phyloP scores from a whole-genome alignment of 2,888 invertebrate species.

The Parapristionchus giblindavisi region DNA sequence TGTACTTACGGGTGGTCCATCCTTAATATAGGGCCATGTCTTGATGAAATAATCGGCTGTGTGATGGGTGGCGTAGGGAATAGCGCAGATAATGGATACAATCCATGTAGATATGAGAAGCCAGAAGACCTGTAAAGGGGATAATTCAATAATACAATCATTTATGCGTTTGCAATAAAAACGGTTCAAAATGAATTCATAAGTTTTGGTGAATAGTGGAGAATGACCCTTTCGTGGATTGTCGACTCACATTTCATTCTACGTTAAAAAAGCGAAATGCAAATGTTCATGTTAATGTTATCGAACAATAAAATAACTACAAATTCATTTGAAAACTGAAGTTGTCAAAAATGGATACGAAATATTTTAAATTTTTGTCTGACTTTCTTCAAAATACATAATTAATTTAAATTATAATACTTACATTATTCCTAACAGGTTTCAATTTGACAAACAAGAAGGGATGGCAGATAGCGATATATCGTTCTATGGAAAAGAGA shows the following conservation, averaged over 20 bases:
- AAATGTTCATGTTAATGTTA: too few species aligned
- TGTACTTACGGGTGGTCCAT: constrained; percentile 45
- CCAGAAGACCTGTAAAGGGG: constrained; percentile 10
- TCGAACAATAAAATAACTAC: too few species aligned
- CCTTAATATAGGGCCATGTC: constrained; percentile 52
- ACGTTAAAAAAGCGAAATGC: too few species aligned
- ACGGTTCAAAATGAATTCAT: too few species aligned
- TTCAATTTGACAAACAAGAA: constrained; percentile 49
- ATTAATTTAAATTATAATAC: not conserved
- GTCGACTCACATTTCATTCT: too few species aligned
- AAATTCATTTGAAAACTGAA: not conserved
- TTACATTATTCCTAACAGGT: constrained; percentile 47
- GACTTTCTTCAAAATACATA: too few species aligned
- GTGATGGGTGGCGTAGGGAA: constrained; percentile 55
- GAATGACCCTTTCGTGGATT: too few species aligned
- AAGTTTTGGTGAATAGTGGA: too few species aligned
- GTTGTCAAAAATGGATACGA: not conserved
- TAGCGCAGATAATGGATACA: constrained; percentile 52
- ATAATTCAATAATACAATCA: too few species aligned
- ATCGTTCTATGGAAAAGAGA: constrained; percentile 58
- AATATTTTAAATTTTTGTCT: too few species aligned
- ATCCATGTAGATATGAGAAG: constrained; percentile 50
- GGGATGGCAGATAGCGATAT: constrained; percentile 59
- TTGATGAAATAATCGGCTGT: constrained; percentile 55
- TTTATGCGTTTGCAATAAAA: too few species aligned